Evolutionary conservation across 2,797 vertebrate species (phyloP).

Genomic region (Cirrhinus molitorella): DNA sequence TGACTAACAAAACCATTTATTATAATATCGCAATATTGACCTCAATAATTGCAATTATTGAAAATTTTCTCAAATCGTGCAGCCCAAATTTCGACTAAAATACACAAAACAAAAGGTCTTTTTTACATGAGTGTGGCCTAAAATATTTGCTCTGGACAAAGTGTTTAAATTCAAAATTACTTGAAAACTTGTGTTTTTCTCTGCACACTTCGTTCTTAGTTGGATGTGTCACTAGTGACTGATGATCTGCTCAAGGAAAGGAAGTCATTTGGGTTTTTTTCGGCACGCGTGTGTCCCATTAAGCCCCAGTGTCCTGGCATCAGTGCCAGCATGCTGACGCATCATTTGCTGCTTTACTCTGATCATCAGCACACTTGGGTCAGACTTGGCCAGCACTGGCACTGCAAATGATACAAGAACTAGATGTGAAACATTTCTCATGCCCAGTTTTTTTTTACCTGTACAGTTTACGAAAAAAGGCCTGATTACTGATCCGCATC

Average conservation of each 20-base stretch:
- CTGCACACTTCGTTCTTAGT: neutral
- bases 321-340: slow-evolving; percentile 1
- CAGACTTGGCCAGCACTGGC: neutral
- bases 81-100: too few relatives aligned
- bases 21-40: too few relatives aligned
- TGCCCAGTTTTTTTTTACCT: neutral
- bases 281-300: neutral
- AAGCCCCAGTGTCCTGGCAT: slow-evolving; percentile 8
- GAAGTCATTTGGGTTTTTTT: neutral
- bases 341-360: neutral
- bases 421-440: neutral
- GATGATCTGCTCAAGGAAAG: neutral
- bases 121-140: too few relatives aligned
- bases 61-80: too few relatives aligned
- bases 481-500: neutral
- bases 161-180: neutral
- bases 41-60: too few relatives aligned
- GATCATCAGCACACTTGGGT: slow-evolving; percentile 13
- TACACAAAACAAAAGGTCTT: too few relatives aligned
- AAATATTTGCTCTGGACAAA: too few relatives aligned
- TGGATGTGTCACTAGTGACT: neutral
- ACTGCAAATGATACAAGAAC: neutral
- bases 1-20: too few relatives aligned
- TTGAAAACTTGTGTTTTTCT: neutral
- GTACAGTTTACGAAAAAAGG: neutral